Evolutionary conservation across 2,888 invertebrate genomes (phyloP).

Genomic region (Plagiodera versicolora): DNA sequence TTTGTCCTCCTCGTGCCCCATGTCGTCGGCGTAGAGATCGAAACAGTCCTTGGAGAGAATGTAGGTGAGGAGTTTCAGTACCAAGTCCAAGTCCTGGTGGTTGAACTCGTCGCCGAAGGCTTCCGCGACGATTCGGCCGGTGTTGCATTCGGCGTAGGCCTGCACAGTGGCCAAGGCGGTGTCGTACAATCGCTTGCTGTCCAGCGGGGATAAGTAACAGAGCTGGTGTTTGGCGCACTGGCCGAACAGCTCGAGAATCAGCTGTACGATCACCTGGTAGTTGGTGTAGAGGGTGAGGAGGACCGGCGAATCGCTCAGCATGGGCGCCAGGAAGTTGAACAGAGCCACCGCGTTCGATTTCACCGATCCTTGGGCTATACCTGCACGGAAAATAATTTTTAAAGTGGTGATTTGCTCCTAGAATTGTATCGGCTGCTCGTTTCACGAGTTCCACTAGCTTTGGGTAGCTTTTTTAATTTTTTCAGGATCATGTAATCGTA

Average conservation of each 20-base stretch:
- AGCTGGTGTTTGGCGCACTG: conserved; percentile 73
- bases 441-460: too few species aligned
- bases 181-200: conserved; percentile 67
- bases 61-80: conserved; percentile 72
- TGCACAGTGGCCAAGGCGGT: conserved; percentile 70
- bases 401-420: too few species aligned
- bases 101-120: conserved; percentile 73
- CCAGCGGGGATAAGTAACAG: conserved; percentile 62
- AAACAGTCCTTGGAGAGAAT: conserved; percentile 54
- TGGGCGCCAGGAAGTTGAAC: conserved; percentile 64
- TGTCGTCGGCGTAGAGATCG: conserved; percentile 46
- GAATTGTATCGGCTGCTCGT: too few species aligned
- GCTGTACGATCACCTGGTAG: conserved; percentile 76
- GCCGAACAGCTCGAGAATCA: conserved; percentile 72
- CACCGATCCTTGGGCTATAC: conserved; percentile 66
- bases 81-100: conserved; percentile 73
- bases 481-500: too few species aligned
- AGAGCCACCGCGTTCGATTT: conserved; percentile 48
- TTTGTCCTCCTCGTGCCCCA: conserved; percentile 44
- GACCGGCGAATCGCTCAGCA: conserved; percentile 69
- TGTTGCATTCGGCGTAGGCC: conserved; percentile 69
- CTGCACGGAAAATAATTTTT: conserved; percentile 41
- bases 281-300: conserved; percentile 71
- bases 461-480: too few species aligned
- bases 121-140: conserved; percentile 64